These are phyloP conservation scores for Xiphorhynchus erythropygius DNA, from an alignment of 2,797 vertebrate species.

Conservation along the genomic window DNA sequence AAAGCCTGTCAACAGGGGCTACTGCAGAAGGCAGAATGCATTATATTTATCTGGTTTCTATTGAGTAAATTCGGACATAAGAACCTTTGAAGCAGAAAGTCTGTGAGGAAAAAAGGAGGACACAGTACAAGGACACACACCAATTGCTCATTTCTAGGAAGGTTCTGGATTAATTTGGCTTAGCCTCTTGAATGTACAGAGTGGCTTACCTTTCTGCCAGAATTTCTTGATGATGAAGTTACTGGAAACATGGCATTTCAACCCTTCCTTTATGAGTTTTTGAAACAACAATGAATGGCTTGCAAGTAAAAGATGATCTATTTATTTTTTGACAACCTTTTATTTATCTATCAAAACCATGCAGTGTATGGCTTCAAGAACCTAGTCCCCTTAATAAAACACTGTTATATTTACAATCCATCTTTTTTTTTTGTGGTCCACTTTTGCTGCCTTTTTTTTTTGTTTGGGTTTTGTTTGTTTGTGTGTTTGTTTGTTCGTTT, in stretches of 20 bases:
- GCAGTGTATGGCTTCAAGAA: not conserved
- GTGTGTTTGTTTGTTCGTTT: too few relatives aligned
- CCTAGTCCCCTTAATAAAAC: not conserved
- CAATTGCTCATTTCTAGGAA: not conserved
- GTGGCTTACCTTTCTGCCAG: not conserved
- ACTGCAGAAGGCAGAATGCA: not conserved
- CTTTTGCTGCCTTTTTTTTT: not conserved
- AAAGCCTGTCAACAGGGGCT: not conserved
- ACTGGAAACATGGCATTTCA: not conserved
- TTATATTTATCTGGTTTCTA: not conserved
- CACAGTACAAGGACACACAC: accelerated
- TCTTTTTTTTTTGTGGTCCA: not conserved
- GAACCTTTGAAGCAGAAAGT: not conserved
- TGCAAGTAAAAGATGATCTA: not conserved
- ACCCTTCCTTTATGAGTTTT: not conserved
- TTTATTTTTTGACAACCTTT: not conserved
- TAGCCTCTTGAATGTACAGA: not conserved
- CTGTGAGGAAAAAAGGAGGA: not conserved
- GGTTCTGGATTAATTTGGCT: not conserved
- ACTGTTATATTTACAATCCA: not conserved
- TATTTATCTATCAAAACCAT: not conserved
- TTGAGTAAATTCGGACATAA: accelerated
- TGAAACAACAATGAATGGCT: not conserved
- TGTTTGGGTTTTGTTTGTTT: too few relatives aligned
- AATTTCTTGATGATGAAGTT: not conserved